These are phyloP conservation scores for Philhelius pedissequus DNA, from an alignment of 2,888 invertebrate species.

Conservation along the genomic window DNA sequence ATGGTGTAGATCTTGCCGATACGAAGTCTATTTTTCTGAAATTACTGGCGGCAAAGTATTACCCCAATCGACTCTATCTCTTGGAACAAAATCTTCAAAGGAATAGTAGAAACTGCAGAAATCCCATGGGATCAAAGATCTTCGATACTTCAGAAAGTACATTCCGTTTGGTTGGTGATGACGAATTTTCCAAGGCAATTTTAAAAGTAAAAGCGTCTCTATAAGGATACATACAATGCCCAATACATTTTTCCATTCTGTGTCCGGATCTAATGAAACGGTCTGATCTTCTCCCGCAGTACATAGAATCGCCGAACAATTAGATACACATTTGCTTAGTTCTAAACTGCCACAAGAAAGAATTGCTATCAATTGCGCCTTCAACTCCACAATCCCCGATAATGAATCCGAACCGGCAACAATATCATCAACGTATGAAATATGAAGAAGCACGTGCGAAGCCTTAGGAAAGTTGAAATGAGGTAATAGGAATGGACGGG, in stretches of 20 bases:
- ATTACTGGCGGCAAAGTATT: not conserved
- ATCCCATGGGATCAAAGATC: constrained; percentile 6
- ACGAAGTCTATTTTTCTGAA: not conserved
- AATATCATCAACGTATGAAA: not conserved
- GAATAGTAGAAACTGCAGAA: not conserved
- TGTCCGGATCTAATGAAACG: not conserved
- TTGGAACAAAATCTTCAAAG: constrained; percentile 5
- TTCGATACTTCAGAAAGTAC: not conserved
- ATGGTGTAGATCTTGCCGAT: too few species aligned
- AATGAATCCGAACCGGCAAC: not conserved
- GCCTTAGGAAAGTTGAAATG: constrained; percentile 46
- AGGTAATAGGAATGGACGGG: too few species aligned
- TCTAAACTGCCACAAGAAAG: not conserved
- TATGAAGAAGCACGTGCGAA: not conserved
- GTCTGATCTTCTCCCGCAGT: not conserved
- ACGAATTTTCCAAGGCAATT: not conserved
- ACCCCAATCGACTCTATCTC: not conserved
- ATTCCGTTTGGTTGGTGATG: not conserved
- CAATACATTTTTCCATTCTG: constrained; percentile 6
- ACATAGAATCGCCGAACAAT: not conserved
- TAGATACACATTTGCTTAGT: not conserved
- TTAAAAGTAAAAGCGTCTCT: not conserved
- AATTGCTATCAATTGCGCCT: too few species aligned
- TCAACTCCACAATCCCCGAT: too few species aligned
- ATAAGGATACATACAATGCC: not conserved